Base-by-base conservation (phyloP, 2,113 vertebrate genomes). In the Oxygymnocypris stewartii region DNA sequence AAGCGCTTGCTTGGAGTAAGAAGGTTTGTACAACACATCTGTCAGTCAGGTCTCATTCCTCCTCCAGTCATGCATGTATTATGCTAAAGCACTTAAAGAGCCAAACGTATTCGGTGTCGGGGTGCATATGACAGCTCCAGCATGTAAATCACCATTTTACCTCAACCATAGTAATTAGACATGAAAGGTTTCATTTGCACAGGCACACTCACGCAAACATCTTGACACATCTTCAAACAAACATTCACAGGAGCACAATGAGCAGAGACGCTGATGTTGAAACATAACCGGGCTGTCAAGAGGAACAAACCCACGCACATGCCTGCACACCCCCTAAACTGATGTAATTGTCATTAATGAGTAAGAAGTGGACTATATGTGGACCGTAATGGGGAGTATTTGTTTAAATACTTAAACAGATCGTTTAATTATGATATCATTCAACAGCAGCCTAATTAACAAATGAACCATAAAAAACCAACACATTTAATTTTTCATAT, bases 141-240 rank as follows among this genome's bases (percentile, higher is more conserved):
- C 82, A 84, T 42, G 69, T 69, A 75, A 74, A 84, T 59, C 13
- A 25, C 28, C 47, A 59, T 74, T 84, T 84, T 59, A 84, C 23
- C 74, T 69, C 82, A 71, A 37, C 82, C 82, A 84, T n/a, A 74
- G 49, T 59, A 74, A 74, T 84, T 84, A 54, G 67, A 75, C 69
- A 4, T 28, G 82, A 84, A 84, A 73, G 82, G 69, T 84, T 84
- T 57, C 18, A 59, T 74, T 84, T 84, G 69, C 69, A 42, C 67
- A 73, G 35, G 82, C 49, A 74, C 69, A 40, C 49, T 84, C 69
- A 28, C 23, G 23, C 49, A 59, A 84, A 84, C 69, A 74, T 84
- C 69, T 74, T 74, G 82, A 75, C 49, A 59, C 49, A 42, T 84
- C 82, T 84, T 84, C 82, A 84, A 75, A 59, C 82, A 84, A 84